Evolutionary conservation across 1,140 invertebrate species (phyloP).

Genomic region (Reticulitermes speratus): DNA sequence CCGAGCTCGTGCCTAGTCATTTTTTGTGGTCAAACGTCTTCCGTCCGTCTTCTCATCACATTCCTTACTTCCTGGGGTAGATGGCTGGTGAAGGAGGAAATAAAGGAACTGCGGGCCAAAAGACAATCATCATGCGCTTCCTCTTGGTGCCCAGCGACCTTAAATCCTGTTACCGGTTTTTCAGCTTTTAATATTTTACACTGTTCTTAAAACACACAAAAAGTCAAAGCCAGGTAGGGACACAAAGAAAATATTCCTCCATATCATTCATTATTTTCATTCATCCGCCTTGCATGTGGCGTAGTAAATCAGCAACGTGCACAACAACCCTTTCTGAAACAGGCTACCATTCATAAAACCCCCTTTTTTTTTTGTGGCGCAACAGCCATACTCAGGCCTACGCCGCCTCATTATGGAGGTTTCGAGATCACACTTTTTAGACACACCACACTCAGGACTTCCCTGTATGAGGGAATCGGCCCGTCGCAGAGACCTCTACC

Average conservation of each 20-base stretch:
- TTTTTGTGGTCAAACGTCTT: conserved; percentile 5
- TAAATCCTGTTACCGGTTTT: conserved; percentile 16
- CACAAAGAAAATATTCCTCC: not conserved
- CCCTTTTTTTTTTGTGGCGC: too few species aligned
- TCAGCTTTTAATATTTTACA: not conserved
- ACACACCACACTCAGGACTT: too few species aligned
- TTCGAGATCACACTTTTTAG: too few species aligned
- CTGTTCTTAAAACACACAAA: not conserved
- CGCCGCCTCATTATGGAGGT: too few species aligned
- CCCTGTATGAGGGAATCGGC: too few species aligned
- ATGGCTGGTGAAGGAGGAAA: not conserved
- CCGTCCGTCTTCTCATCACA: not conserved
- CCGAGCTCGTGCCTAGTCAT: not conserved
- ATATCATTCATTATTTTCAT: not conserved
- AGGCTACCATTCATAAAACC: too few species aligned
- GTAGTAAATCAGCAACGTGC: too few species aligned
- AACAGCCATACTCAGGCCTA: too few species aligned
- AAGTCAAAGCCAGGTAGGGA: not conserved
- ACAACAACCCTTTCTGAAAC: too few species aligned
- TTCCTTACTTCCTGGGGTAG: not conserved
- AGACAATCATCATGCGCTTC: conserved; percentile 2
- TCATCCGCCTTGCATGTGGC: too few species aligned
- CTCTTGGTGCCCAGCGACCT: conserved; percentile 9
- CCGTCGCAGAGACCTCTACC: too few species aligned
- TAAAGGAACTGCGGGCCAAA: not conserved